Conservation (phyloP, 2,888 invertebrate species). For the Andricus curvator region DNA sequence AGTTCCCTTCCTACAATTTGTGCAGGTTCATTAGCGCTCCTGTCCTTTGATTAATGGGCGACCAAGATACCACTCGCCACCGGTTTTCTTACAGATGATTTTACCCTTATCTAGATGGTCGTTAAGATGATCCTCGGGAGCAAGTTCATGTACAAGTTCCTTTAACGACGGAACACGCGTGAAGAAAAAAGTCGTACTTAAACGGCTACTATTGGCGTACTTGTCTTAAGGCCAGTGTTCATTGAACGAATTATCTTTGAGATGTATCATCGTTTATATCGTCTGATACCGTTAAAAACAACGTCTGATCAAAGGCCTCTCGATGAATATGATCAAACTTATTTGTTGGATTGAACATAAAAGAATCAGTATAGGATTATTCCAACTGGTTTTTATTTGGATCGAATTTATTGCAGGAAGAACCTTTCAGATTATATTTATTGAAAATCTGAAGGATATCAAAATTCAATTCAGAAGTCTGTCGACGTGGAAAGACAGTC, state of each 20-base stretch:
- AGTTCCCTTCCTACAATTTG: slow-evolving; percentile 55
- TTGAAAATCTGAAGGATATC: background rate
- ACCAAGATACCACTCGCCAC: slow-evolving; percentile 68
- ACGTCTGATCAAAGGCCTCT: background rate
- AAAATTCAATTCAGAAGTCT: background rate
- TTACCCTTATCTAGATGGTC: slow-evolving; percentile 72
- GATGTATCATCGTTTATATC: slow-evolving; percentile 10
- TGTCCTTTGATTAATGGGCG: slow-evolving; percentile 75
- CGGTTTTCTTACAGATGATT: slow-evolving; percentile 73
- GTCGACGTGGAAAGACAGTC: background rate
- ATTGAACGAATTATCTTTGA: slow-evolving; percentile 26
- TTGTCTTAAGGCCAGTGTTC: slow-evolving; percentile 43
- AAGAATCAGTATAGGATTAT: background rate
- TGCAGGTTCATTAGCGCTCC: slow-evolving; percentile 74
- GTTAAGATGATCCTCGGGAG: slow-evolving; percentile 69
- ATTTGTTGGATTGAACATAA: background rate
- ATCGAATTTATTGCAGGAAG: background rate
- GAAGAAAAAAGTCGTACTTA: slow-evolving; percentile 52
- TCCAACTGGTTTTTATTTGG: too few species aligned
- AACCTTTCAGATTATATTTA: background rate
- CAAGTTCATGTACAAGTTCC: slow-evolving; percentile 53
- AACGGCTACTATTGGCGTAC: slow-evolving; percentile 50
- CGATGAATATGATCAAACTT: background rate
- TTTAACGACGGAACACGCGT: slow-evolving; percentile 57
- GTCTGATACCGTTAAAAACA: background rate